phyloP scores from a whole-genome alignment of 2,888 invertebrate species.

The Odontocerum albicorne region DNA sequence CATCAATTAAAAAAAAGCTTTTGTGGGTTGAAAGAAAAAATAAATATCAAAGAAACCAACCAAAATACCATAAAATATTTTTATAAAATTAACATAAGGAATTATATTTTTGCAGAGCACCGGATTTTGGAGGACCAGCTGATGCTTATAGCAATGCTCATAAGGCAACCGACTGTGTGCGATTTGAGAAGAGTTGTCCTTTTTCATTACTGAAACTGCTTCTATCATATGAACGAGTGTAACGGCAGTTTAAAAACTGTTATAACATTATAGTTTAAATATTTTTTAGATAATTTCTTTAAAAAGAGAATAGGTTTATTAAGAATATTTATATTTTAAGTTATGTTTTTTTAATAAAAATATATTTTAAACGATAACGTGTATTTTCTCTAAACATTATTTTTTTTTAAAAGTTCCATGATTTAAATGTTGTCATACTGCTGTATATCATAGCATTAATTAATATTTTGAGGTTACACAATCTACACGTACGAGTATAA shows the following conservation, averaged over 20 bases:
- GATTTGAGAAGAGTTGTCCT: constrained; percentile 40
- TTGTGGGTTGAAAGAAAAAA: no score
- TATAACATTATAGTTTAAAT: no score
- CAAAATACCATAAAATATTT: no score
- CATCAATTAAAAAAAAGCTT: no score
- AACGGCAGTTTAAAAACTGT: background rate
- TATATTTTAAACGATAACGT: background rate
- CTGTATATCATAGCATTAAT: no score
- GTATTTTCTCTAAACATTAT: background rate
- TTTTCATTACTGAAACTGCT: constrained; percentile 43
- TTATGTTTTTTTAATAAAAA: background rate
- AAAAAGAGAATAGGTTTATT: no score
- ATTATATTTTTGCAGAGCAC: constrained; percentile 32
- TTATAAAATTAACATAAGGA: no score
- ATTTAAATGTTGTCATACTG: no score
- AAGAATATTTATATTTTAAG: background rate
- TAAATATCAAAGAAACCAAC: no score
- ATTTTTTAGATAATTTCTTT: no score
- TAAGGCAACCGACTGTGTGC: constrained; percentile 23
- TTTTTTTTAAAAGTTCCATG: background rate
- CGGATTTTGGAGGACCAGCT: constrained; percentile 20
- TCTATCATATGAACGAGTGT: constrained; percentile 32
- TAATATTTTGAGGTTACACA: no score
- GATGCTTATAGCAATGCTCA: constrained; percentile 28
- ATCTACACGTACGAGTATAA: no score